These are phyloP conservation scores for Uropetala carovei DNA, from an alignment of 2,888 invertebrate species.

Conservation along the genomic window DNA sequence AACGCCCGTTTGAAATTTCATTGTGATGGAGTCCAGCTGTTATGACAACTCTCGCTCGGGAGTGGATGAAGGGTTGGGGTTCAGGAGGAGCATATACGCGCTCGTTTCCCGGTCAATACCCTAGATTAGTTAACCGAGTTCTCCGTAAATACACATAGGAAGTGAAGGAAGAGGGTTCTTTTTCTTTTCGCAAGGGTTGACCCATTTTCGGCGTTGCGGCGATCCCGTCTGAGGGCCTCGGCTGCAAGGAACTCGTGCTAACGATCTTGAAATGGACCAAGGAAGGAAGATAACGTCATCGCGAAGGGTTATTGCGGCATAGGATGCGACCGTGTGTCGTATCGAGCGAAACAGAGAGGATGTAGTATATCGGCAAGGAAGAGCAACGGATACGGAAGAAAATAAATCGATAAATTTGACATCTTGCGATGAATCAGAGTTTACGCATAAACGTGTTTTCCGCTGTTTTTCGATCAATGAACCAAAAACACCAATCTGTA, in stretches of 20 bases:
- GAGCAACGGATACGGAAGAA: too few relatives aligned
- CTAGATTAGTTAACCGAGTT: constrained; percentile 16
- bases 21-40: background rate
- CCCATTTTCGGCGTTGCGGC: background rate
- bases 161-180: background rate
- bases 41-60: background rate
- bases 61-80: background rate
- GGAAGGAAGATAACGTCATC: background rate
- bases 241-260: background rate
- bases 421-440: too few relatives aligned
- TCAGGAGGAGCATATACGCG: background rate
- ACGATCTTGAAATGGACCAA: background rate
- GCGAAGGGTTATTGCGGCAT: too few relatives aligned
- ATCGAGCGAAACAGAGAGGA: too few relatives aligned
- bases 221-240: background rate
- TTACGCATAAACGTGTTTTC: too few relatives aligned
- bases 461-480: too few relatives aligned
- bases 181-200: background rate
- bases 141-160: background rate
- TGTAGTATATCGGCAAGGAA: too few relatives aligned
- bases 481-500: too few relatives aligned
- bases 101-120: background rate
- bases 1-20: constrained; percentile 2
- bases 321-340: too few relatives aligned
- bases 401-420: too few relatives aligned